These are phyloP conservation scores for Nemurella pictetii DNA, from an alignment of 2,888 invertebrate species.

Conservation along the genomic window DNA sequence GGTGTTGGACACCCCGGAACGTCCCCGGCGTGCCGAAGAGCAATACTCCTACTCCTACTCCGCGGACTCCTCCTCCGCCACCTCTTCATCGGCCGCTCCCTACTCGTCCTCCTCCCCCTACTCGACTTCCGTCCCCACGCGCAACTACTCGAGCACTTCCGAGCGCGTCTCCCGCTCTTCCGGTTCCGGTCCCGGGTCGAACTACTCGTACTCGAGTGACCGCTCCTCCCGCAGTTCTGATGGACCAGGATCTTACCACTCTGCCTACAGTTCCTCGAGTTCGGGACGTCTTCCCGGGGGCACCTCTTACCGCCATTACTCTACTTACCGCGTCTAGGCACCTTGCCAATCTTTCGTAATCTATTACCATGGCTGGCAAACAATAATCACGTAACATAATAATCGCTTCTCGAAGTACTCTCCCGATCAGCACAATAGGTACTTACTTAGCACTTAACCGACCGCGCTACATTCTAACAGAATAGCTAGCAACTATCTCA, in stretches of 20 bases:
- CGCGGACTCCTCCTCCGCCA: constrained; percentile 60
- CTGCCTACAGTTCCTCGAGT: constrained; percentile 75
- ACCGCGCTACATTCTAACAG: background rate
- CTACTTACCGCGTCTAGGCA: constrained; percentile 75
- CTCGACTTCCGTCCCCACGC: constrained; percentile 66
- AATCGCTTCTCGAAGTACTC: background rate
- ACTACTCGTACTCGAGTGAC: constrained; percentile 74
- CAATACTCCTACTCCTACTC: constrained; percentile 85
- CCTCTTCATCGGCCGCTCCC: constrained; percentile 51
- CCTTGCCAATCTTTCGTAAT: background rate
- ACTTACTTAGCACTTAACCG: background rate
- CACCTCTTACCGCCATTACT: constrained; percentile 81
- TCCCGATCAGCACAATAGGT: background rate
- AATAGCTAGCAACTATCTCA: background rate
- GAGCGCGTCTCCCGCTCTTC: constrained; percentile 70
- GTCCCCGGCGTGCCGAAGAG: constrained; percentile 71
- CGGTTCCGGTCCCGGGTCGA: constrained; percentile 68
- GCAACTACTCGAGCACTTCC: constrained; percentile 67
- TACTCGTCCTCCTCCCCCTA: constrained; percentile 59
- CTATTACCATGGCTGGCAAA: background rate
- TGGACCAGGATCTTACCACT: constrained; percentile 77
- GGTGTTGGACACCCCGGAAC: constrained; percentile 74
- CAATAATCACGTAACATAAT: constrained; percentile 36
- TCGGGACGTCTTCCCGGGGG: constrained; percentile 83
- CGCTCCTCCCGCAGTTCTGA: constrained; percentile 64